These are phyloP conservation scores for Drosophila varians DNA, from an alignment of 1,140 invertebrate genomes.

Conservation along the genomic window DNA sequence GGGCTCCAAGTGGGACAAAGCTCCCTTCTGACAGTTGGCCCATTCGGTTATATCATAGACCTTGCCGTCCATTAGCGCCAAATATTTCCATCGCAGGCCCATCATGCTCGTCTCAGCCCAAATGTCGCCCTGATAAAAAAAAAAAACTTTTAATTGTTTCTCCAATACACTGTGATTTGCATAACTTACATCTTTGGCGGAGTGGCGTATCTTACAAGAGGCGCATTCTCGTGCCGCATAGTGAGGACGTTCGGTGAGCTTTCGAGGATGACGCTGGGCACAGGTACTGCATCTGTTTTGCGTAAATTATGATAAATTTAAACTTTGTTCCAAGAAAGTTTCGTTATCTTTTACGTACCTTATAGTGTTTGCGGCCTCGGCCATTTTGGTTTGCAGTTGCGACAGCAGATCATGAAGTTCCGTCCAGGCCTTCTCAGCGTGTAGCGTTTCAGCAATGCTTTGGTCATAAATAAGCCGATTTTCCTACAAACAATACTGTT, in stretches of 20 bases:
- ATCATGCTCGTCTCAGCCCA: conserved; percentile 96
- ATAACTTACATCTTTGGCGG: conserved; percentile 94
- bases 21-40: conserved; percentile 95
- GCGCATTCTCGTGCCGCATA: conserved; percentile 95
- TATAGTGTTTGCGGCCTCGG: conserved; percentile 95
- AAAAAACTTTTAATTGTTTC: too few species aligned
- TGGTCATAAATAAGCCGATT: conserved; percentile 90
- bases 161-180: background rate
- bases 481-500: conserved; percentile 85
- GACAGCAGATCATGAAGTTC: conserved; percentile 92
- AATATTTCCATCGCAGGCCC: conserved; percentile 96
- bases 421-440: conserved; percentile 92
- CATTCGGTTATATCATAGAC: conserved; percentile 98
- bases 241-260: conserved; percentile 92
- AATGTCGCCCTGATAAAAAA: conserved; percentile 91
- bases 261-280: conserved; percentile 93
- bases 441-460: conserved; percentile 89
- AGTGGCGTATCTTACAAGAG: conserved; percentile 94
- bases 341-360: conserved; percentile 79
- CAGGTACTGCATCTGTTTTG: conserved; percentile 92
- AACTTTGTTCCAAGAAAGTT: too few species aligned
- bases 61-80: conserved; percentile 97
- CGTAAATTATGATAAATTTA: too few species aligned
- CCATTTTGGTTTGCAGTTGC: conserved; percentile 96
- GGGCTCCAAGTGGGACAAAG: conserved; percentile 90